Base-by-base conservation (phyloP, 1,140 invertebrate genomes). In the Paraescarpia echinospica region DNA sequence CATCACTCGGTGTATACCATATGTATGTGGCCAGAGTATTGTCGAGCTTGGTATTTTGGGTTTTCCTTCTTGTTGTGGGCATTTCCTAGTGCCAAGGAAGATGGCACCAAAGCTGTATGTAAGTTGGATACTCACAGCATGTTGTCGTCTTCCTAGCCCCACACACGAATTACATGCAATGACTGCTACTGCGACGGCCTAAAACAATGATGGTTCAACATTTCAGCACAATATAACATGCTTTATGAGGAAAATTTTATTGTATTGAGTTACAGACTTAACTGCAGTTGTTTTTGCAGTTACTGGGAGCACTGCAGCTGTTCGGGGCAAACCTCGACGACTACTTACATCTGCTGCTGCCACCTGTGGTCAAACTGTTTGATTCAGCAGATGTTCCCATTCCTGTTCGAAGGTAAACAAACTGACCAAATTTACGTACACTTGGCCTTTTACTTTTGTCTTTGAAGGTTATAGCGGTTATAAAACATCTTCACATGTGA, bases 281-380 rank as follows among this genome's bases (percentile, higher is more conserved):
- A 51, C 41, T 27, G 9, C 41, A 34, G 89, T 89, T 41, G 35
- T 93, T 33, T 77, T 95, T 95, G 14, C 95, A 97, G 96, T 96
- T 99, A 34, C 96, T 99, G 5, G 96, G 97, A 93, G 98, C 98
- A 0, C 96, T 99, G 1, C 98, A 99, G 95, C 98, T 99, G 95
- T 99, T 99, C 95, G 98, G 98, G 88, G 98, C 98, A 92, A 99
- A 98, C 95, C 96, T 99, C 8, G 99, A 99, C 95, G 98, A 99
- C 95, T 99, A 99, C 96, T 97, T 99, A 93, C 99, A 99, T 95
- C 96, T 99, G 77, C 97, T 99, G 35, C 96, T 99, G 48, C 99
- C 99, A 0, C 98, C 99, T 4, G 98, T 99, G 89, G 98, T 96
- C 12, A 95, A 95, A 92, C 93, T 96, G 35, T 95, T 96, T 94